Conservation (phyloP, 2,888 invertebrate species). For the Monopis laevigella region DNA sequence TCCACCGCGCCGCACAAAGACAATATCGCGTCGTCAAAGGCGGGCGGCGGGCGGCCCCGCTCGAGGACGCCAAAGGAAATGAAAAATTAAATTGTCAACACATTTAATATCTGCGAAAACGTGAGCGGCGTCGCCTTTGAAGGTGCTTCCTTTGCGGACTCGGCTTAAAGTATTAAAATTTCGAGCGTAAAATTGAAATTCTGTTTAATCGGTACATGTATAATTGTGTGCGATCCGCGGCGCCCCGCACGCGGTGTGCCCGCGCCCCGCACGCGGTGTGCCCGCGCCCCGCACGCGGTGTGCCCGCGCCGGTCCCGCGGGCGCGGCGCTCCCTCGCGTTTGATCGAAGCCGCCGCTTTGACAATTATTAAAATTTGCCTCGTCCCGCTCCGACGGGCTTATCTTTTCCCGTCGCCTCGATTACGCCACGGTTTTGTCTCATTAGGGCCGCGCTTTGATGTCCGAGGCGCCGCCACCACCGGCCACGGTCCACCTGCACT, state of each 20-base stretch:
- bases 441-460: slow-evolving; percentile 67
- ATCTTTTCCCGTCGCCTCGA: slow-evolving; percentile 67
- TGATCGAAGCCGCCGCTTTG: slow-evolving; percentile 68
- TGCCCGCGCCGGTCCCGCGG: slow-evolving; percentile 17
- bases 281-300: slow-evolving; percentile 22
- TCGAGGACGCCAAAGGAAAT: slow-evolving; percentile 52
- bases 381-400: slow-evolving; percentile 60
- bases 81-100: slow-evolving; percentile 69
- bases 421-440: slow-evolving; percentile 67
- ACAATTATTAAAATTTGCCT: slow-evolving; percentile 70
- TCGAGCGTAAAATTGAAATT: slow-evolving; percentile 59
- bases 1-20: slow-evolving; percentile 63
- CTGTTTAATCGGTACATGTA: slow-evolving; percentile 59
- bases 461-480: slow-evolving; percentile 35
- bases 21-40: slow-evolving; percentile 69
- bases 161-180: slow-evolving; percentile 62
- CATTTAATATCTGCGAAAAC: slow-evolving; percentile 69
- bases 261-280: slow-evolving; percentile 43
- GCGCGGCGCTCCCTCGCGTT: slow-evolving; percentile 43
- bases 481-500: slow-evolving; percentile 59
- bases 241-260: slow-evolving; percentile 46
- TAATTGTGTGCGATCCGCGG: slow-evolving; percentile 41
- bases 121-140: slow-evolving; percentile 63
- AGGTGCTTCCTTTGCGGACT: slow-evolving; percentile 49
- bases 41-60: slow-evolving; percentile 35